A percentile compares a stretch with the other conserved stretches of the same genome.
Conservation (phyloP, 2,888 invertebrate genomes). For the Elgonia sp. region DNA sequence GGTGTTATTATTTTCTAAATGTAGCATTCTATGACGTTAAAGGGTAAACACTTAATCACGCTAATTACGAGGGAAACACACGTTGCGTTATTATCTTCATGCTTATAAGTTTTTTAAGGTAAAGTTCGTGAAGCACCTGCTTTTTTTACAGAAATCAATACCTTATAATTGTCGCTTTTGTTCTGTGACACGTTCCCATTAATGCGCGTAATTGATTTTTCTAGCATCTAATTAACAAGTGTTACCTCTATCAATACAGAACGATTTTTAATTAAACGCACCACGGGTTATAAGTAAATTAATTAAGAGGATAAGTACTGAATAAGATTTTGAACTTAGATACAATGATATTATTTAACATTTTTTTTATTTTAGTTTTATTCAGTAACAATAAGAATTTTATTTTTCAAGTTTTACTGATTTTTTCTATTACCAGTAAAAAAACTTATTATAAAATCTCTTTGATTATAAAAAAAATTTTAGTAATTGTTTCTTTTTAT, state of each 20-base stretch:
- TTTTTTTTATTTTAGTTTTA: neutral
- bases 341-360: neutral
- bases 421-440: too few relatives aligned
- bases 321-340: neutral
- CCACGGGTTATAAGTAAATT: constrained; percentile 1
- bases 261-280: constrained; percentile 26
- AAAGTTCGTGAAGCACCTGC: constrained; percentile 10
- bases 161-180: constrained; percentile 38
- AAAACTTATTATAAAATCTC: too few relatives aligned
- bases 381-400: too few relatives aligned
- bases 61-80: neutral
- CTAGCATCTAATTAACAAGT: constrained; percentile 28
- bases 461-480: too few relatives aligned
- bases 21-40: neutral
- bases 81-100: neutral
- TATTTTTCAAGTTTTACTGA: too few relatives aligned
- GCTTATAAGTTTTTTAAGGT: constrained; percentile 11
- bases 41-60: too few relatives aligned
- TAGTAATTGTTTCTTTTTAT: too few relatives aligned
- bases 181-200: constrained; percentile 22
- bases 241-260: constrained; percentile 20
- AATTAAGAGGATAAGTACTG: constrained; percentile 7
- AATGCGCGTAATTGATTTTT: constrained; percentile 31
- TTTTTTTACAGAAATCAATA: constrained; percentile 32
- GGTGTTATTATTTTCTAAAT: neutral